Evolutionary conservation across 37 sponge, comb jelly and placozoan species (phyloP).

Genomic region (Eunapius fragilis): DNA sequence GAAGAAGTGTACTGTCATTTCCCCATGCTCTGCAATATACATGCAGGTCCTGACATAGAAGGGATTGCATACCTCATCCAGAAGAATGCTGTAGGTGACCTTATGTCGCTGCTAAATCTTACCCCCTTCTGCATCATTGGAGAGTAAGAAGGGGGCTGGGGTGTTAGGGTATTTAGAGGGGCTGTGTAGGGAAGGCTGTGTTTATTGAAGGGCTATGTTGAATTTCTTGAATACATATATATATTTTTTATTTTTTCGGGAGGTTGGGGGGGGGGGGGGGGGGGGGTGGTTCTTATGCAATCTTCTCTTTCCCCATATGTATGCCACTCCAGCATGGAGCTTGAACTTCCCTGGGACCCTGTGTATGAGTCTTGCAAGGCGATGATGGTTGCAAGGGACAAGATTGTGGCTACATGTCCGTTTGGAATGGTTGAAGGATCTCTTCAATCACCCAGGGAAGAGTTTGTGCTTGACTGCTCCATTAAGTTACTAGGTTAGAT

Average conservation of each 20-base stretch:
- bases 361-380: constrained; percentile 28
- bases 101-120: background rate
- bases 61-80: background rate
- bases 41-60: constrained; percentile 6
- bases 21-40: background rate
- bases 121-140: constrained; percentile 16
- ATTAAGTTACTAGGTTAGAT: background rate
- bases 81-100: constrained; percentile 11
- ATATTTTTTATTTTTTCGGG: too few relatives aligned
- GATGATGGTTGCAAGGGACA: constrained; percentile 29
- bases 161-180: too few relatives aligned
- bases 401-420: background rate
- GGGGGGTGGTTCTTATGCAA: too few relatives aligned
- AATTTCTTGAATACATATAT: too few relatives aligned
- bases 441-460: background rate
- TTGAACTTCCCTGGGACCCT: constrained; percentile 74
- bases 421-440: background rate
- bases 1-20: too few relatives aligned
- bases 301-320: background rate
- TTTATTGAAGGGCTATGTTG: too few relatives aligned
- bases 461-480: background rate
- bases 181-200: background rate
- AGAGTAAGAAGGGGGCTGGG: constrained; percentile 13
- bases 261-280: background rate
- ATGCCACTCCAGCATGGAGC: constrained; percentile 32